Percentiles rank a stretch among this genome's conserved stretches.
phyloP scores from a whole-genome alignment of 1,140 invertebrate genomes.

The Atopsyche davidsoni region DNA sequence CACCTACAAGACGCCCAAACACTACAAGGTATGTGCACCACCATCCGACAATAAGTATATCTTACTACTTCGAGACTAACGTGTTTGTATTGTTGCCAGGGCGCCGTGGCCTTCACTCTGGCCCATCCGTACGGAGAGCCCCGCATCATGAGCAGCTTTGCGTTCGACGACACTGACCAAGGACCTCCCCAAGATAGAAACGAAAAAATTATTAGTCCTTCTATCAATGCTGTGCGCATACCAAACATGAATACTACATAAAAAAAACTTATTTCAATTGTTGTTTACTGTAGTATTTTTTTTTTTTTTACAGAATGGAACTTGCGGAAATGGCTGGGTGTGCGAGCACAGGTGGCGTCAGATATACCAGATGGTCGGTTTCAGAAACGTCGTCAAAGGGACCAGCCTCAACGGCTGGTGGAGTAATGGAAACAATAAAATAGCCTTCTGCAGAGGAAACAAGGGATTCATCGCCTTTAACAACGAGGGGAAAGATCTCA shows the following conservation, averaged over 20 bases:
- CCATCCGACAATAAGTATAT: background rate
- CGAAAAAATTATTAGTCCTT: slow-evolving; percentile 59
- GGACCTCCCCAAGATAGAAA: slow-evolving; percentile 57
- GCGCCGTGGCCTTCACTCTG: slow-evolving; percentile 77
- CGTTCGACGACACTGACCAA: slow-evolving; percentile 49
- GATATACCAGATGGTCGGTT: slow-evolving; percentile 75
- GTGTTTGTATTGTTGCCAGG: slow-evolving; percentile 36
- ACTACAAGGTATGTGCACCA: slow-evolving; percentile 48
- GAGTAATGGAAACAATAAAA: slow-evolving; percentile 67
- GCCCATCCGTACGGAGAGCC: slow-evolving; percentile 74
- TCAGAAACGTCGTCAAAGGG: slow-evolving; percentile 59
- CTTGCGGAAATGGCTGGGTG: slow-evolving; percentile 75
- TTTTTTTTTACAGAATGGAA: slow-evolving; percentile 45
- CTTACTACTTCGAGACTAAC: slow-evolving; percentile 12
- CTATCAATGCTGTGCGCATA: slow-evolving; percentile 50
- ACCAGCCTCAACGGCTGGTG: slow-evolving; percentile 60
- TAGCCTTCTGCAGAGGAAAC: slow-evolving; percentile 68
- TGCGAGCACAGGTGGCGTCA: slow-evolving; percentile 85
- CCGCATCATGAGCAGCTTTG: slow-evolving; percentile 73
- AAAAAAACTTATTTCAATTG: slow-evolving; percentile 9
- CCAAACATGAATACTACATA: slow-evolving; percentile 15
- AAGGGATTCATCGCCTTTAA: slow-evolving; percentile 72
- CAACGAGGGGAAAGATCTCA: slow-evolving; percentile 52
- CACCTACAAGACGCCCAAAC: slow-evolving; percentile 53
- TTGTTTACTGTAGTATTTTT: background rate